Base-by-base conservation (phyloP, 2,113 vertebrate genomes). In the Sinocyclocheilus grahami region DNA sequence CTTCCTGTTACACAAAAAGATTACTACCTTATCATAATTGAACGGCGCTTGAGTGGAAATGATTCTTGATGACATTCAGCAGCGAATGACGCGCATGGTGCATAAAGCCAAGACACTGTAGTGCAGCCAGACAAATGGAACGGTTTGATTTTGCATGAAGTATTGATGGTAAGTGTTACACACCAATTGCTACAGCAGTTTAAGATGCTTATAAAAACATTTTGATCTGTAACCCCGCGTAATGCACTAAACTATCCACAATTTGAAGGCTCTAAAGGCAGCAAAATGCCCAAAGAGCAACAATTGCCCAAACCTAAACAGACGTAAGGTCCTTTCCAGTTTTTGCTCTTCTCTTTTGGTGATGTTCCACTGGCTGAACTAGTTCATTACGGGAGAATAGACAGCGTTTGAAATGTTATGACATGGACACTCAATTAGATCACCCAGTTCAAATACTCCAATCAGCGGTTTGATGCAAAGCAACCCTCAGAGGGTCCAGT, bases 371-470 rank as follows among this genome's bases (percentile, higher is more conserved):
- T 94, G 95, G 95, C 95, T 94, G 92, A 93, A 94, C 93, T 91
- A 93, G 92, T 96, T 97, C 97, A 96, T 97, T 96, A 96, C 93
- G 96, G 95, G 92, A 97, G 97, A 97, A 96, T 93, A 96, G 96
- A 97, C 96, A 97, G 94, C 96, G 95, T 97, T 96, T 97, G 97
- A 97, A 97, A 96, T 97, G 97, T 98, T 98, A 96, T 98, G 97
- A 98, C 97, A 98, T 95, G 96, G 95, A 96, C 96, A 95, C 96
- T 97, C 97, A 97, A 97, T 99, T 97, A 97, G 96, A 98, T 98
- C 97, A 96, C 93, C 95, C 96, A 96, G 96, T 96, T 97, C 96
- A 98, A 98, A 96, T 96, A 95, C 95, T 97, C 96, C 96, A 97
- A 96, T 97, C 96, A 97, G 95, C 93, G 95, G 94, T 95, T 96